These are phyloP conservation scores for Microctenopoma stevenorrisi DNA, from an alignment of 2,797 vertebrate genomes.

Conservation along the genomic window DNA sequence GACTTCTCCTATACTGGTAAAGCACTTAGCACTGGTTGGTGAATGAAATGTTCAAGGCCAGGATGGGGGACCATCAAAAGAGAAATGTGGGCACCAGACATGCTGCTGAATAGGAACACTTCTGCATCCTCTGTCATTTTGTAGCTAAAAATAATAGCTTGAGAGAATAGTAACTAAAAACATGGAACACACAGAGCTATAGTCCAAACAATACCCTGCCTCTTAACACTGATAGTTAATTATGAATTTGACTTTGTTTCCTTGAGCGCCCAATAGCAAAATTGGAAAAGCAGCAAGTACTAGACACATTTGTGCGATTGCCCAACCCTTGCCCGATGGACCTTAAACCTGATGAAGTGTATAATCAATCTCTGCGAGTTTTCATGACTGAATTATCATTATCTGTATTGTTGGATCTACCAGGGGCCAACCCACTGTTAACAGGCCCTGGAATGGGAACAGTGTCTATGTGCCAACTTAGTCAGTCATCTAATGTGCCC, in stretches of 20 bases:
- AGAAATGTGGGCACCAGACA: conserved; percentile 32
- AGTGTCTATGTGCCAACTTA: conserved; percentile 63
- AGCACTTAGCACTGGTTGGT: conserved; percentile 50
- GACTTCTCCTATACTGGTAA: conserved; percentile 34
- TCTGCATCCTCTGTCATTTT: conserved; percentile 33
- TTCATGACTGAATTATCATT: conserved; percentile 60
- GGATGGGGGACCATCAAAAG: conserved; percentile 31
- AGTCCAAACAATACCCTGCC: conserved; percentile 15
- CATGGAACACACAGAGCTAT: conserved; percentile 23
- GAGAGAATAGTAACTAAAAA: conserved; percentile 24
- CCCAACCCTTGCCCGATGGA: conserved; percentile 20
- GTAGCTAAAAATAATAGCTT: conserved; percentile 37
- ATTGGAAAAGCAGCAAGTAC: conserved; percentile 9
- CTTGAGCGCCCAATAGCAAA: conserved; percentile 8
- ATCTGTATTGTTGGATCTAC: conserved; percentile 58
- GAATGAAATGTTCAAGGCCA: conserved; percentile 60
- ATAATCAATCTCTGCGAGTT: conserved; percentile 44
- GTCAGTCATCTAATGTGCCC: conserved; percentile 72
- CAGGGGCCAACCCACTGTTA: conserved; percentile 34
- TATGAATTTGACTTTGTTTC: conserved; percentile 33
- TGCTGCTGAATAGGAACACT: conserved; percentile 29
- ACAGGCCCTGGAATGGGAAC: conserved; percentile 46
- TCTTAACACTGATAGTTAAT: background rate
- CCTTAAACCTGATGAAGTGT: conserved; percentile 46
- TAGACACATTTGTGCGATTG: conserved; percentile 16